Base-by-base conservation (phyloP, 23 tunicate species). In the Halocynthia roretzi region DNA sequence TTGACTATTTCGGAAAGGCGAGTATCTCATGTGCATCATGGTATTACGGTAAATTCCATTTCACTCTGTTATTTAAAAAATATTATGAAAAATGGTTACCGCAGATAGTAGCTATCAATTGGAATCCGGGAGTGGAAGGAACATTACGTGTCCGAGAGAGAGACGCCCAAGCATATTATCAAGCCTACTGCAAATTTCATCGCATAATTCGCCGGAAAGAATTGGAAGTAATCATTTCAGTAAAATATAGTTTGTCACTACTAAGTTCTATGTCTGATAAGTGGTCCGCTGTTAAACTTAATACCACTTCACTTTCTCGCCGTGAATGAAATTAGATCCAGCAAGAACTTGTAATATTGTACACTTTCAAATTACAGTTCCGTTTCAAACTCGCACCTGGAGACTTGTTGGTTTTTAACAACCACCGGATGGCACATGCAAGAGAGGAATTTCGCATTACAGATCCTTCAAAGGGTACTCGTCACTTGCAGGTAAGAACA, bases 1-100 rank as follows among this genome's bases (percentile, higher is more conserved):
- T 87, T 31, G 93, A 87, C 53, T 87, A 87, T 61, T 81, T 76
- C 53, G 93, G 86, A 70, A 74, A 74, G 49, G 78, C 56, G n/a
- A 56, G 78, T 74, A 52, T 5, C 55, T 6, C 31, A 8, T 65
- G 19, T 65, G 12, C 2, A 50, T 21, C 18, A 67, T 2, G 64
- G n/a, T 18, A 60, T 18, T 60, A 15, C 64, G 64, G 64, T 60
- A 60, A 60, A 15, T 60, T 60, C 18, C 18, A 60, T n/a, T 60
- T 15, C 64, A 17, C 64, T 58, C 64, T 58, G 64, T 15, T 58
- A 58, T 14, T 2, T 58, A 58, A 17, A 17, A 58, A 1, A 17
- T 58, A 31, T 31, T 31, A 58, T 14, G 64, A 58, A 58, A 14
- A 17, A 15, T 14, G n/a, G 64, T 58, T 17, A 40, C 49, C 52